Conservation (phyloP, 2,888 invertebrate species). For the Drosophila mimetica region DNA sequence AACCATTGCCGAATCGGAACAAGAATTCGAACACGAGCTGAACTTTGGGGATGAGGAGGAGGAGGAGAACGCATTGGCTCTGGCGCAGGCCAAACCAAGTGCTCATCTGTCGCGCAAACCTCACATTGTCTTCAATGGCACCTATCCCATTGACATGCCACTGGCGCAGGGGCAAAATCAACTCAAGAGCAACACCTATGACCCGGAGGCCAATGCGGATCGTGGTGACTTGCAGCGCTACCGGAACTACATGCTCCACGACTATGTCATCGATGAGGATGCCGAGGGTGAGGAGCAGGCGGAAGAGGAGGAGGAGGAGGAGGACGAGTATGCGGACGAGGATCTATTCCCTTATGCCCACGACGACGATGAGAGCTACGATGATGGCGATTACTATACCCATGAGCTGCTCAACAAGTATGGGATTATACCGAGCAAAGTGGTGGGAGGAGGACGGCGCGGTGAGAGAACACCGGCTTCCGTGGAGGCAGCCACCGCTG, state of each 20-base stretch:
- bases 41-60: constrained; percentile 38
- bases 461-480: background rate
- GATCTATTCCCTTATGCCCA: constrained; percentile 36
- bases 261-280: constrained; percentile 71
- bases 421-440: constrained; percentile 54
- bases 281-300: constrained; percentile 70
- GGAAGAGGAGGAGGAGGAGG: constrained; percentile 41
- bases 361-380: constrained; percentile 57
- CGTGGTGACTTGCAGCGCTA: constrained; percentile 61
- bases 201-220: constrained; percentile 79
- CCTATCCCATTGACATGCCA: constrained; percentile 93
- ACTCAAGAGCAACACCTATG: constrained; percentile 61
- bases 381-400: constrained; percentile 61
- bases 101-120: constrained; percentile 26
- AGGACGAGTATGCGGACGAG: constrained; percentile 57
- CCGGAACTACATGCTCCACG: constrained; percentile 61
- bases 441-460: constrained; percentile 6
- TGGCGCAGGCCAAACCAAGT: constrained; percentile 22
- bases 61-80: constrained; percentile 19
- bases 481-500: constrained; percentile 13
- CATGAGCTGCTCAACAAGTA: constrained; percentile 56
- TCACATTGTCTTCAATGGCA: constrained; percentile 91
- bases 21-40: constrained; percentile 35
- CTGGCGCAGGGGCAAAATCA: constrained; percentile 44
- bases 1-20: constrained; percentile 59